Evolutionary conservation across 2,888 invertebrate genomes (phyloP).

Genomic region (Harmothoe impar): DNA sequence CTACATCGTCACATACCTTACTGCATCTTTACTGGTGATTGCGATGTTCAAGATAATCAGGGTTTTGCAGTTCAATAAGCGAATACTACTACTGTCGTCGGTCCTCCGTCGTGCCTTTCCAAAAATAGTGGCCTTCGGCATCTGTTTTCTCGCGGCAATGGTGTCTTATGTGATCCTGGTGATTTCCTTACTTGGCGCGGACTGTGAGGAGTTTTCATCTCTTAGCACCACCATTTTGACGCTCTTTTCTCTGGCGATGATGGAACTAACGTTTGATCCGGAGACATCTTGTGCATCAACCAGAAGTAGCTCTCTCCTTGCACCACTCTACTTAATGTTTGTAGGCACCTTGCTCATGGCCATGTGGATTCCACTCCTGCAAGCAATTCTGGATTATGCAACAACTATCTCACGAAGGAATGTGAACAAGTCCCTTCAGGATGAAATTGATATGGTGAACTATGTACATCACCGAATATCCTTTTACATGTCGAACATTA

Average conservation of each 20-base stretch:
- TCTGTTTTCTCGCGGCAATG: slow-evolving; percentile 68
- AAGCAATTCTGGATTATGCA: slow-evolving; percentile 72
- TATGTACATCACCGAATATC: slow-evolving; percentile 65
- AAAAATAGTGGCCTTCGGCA: slow-evolving; percentile 68
- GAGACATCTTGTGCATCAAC: not conserved
- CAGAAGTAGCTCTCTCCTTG: slow-evolving; percentile 69
- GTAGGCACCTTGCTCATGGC: slow-evolving; percentile 71
- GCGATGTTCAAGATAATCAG: slow-evolving; percentile 74
- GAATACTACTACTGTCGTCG: slow-evolving; percentile 71
- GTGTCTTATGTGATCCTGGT: slow-evolving; percentile 72
- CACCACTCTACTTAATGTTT: slow-evolving; percentile 72
- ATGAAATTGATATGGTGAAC: slow-evolving; percentile 72
- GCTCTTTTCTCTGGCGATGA: slow-evolving; percentile 64
- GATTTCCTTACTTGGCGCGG: slow-evolving; percentile 70
- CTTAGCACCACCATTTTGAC: slow-evolving; percentile 68
- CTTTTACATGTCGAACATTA: not conserved
- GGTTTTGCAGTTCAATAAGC: slow-evolving; percentile 72
- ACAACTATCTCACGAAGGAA: slow-evolving; percentile 68
- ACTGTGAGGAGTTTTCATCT: slow-evolving; percentile 68
- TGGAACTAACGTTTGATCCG: not conserved
- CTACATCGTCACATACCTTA: slow-evolving; percentile 71
- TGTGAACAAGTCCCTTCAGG: slow-evolving; percentile 67
- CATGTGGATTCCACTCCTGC: slow-evolving; percentile 72
- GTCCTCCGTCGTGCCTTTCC: slow-evolving; percentile 68
- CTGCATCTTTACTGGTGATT: slow-evolving; percentile 72